These are phyloP conservation scores for Clarias macrocephalus DNA, from an alignment of 2,113 vertebrate genomes.

Conservation along the genomic window DNA sequence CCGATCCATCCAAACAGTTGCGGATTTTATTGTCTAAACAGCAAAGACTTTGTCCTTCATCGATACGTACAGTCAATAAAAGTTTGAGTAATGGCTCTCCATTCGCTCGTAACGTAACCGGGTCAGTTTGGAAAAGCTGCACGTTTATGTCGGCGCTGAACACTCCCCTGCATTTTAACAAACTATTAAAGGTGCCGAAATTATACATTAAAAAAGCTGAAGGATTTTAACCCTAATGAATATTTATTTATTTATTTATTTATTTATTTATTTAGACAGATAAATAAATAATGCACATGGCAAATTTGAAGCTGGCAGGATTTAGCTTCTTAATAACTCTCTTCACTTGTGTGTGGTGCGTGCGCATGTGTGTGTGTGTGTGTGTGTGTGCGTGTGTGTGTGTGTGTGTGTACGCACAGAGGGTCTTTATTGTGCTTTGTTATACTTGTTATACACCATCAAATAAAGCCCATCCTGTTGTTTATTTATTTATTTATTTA, in stretches of 20 bases:
- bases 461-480: slow-evolving; percentile 47
- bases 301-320: slow-evolving; percentile 18
- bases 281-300: not conserved
- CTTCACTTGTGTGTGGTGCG: slow-evolving; percentile 4
- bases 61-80: slow-evolving; percentile 48
- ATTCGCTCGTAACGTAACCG: slow-evolving; percentile 23
- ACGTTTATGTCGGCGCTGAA: not conserved
- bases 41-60: slow-evolving; percentile 49
- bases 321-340: slow-evolving; percentile 34
- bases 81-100: slow-evolving; percentile 48
- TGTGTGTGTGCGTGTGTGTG: not conserved
- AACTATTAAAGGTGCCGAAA: slow-evolving; percentile 39
- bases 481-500: not conserved
- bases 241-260: too few relatives aligned
- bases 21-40: slow-evolving; percentile 48
- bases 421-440: slow-evolving; percentile 29
- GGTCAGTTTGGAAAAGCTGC: slow-evolving; percentile 37
- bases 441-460: slow-evolving; percentile 19
- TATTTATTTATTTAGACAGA: not conserved
- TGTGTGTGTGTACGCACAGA: not conserved
- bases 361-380: not conserved
- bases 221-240: slow-evolving; percentile 15
- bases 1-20: slow-evolving; percentile 43
- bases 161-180: slow-evolving; percentile 35
- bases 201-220: slow-evolving; percentile 17